Percentiles rank a stretch among this genome's conserved stretches.
Conservation (phyloP, 2,113 vertebrate genomes). For the Egretta garzetta region DNA sequence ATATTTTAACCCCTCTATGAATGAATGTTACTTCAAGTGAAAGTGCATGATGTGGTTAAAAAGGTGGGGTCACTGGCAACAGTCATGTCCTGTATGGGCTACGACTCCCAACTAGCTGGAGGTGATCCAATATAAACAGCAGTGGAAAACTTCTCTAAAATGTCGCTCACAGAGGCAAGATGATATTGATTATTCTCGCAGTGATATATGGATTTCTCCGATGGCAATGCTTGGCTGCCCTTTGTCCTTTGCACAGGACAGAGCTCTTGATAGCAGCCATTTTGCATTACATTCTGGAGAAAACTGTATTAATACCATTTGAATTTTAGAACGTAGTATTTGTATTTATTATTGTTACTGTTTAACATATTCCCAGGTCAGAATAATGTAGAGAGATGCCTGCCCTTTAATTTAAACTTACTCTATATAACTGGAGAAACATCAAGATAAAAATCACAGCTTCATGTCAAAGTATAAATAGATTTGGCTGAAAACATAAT, state of each 20-base stretch:
- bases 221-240: neutral
- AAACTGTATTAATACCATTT: neutral
- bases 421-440: neutral
- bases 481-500: slow-evolving; percentile 44
- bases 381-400: neutral
- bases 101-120: neutral
- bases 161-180: fast-evolving
- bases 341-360: neutral
- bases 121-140: neutral
- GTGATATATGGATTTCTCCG: neutral
- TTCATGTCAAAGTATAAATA: slow-evolving; percentile 42
- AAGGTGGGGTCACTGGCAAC: slow-evolving; percentile 4
- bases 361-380: neutral
- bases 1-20: neutral
- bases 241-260: neutral
- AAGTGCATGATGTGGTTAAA: neutral
- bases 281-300: neutral
- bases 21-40: neutral
- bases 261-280: neutral
- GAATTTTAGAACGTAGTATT: neutral
- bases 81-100: neutral
- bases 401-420: neutral
- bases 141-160: neutral
- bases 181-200: neutral
- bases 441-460: slow-evolving; percentile 54